Conservation (phyloP, 2,888 invertebrate species). For the Trichopria drosophilae region DNA sequence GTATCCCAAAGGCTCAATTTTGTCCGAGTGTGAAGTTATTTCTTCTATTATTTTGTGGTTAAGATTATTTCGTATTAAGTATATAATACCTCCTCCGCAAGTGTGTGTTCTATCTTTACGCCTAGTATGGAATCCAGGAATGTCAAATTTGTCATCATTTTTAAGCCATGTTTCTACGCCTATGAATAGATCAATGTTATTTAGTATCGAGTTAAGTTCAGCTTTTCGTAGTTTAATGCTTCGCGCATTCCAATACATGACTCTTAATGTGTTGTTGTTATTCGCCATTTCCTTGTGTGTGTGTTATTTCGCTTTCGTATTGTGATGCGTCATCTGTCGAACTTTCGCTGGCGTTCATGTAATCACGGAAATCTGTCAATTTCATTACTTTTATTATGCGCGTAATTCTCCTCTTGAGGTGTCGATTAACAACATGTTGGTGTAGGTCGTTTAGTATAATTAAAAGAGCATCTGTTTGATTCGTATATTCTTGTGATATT, state of each 20-base stretch:
- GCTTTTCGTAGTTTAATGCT: no score
- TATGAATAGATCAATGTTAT: no score
- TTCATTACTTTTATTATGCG: conserved; percentile 9
- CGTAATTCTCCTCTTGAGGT: conserved; percentile 6
- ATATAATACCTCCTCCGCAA: not conserved
- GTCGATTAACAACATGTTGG: conserved; percentile 2
- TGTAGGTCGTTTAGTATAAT: conserved; percentile 5
- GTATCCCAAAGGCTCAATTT: not conserved
- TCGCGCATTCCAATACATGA: no score
- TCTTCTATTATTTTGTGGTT: not conserved
- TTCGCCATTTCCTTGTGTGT: no score
- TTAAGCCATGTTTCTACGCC: no score
- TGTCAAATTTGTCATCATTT: not conserved
- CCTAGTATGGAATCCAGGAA: not conserved
- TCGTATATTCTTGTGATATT: not conserved
- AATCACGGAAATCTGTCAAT: no score
- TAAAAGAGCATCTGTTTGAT: not conserved
- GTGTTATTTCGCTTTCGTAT: no score
- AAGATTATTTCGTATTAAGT: not conserved
- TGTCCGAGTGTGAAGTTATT: not conserved
- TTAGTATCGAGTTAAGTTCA: no score
- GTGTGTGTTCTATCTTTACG: not conserved
- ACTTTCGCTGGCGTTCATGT: no score
- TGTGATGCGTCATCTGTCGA: no score
- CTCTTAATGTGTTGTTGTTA: no score